These are phyloP conservation scores for Manacus vitellinus DNA, from an alignment of 2,113 vertebrate species.

Conservation along the genomic window DNA sequence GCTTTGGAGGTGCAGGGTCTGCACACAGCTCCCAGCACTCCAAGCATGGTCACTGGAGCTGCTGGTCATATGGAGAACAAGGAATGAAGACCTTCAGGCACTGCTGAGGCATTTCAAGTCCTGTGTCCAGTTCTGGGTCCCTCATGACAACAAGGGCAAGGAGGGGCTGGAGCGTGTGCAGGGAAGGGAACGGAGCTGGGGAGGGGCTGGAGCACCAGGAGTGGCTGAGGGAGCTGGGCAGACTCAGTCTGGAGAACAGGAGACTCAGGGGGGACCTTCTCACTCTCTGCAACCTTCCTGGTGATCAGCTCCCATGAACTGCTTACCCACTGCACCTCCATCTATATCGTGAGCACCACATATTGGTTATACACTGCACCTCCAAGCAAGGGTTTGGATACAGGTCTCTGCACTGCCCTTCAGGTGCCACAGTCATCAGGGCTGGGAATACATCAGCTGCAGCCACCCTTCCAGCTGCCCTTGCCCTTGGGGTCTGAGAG, in stretches of 20 bases:
- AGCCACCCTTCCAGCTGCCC: background rate
- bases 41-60: background rate
- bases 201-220: background rate
- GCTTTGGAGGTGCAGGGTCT: background rate
- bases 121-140: background rate
- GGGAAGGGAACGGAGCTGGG: background rate
- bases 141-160: rapidly evolving
- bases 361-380: background rate
- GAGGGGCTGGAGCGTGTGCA: background rate
- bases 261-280: background rate
- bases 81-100: background rate
- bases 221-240: background rate
- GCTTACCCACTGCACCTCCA: too few relatives aligned
- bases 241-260: background rate
- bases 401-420: background rate
- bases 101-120: background rate
- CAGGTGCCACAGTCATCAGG: background rate
- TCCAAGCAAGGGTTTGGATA: background rate
- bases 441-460: background rate
- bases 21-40: background rate
- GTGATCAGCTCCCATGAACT: background rate
- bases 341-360: too few relatives aligned
- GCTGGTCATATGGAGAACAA: background rate
- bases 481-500: background rate
- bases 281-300: background rate